Conservation (phyloP, 2,888 invertebrate species). For the Lydus trimaculatus region DNA sequence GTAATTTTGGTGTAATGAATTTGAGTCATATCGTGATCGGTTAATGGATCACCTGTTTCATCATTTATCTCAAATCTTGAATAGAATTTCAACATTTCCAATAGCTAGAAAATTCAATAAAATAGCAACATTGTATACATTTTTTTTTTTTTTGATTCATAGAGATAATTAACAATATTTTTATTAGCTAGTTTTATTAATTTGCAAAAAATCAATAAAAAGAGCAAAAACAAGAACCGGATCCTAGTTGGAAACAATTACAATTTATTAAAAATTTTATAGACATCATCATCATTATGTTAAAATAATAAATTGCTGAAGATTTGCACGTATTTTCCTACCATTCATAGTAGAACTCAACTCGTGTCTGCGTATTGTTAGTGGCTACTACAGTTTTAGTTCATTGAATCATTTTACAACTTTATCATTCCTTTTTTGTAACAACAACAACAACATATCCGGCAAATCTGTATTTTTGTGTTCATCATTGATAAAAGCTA, state of each 20-base stretch:
- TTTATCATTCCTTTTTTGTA: neutral
- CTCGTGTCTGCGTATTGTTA: neutral
- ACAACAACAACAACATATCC: neutral
- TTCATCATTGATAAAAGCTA: neutral
- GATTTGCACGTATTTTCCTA: slow-evolving; percentile 5
- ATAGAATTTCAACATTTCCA: slow-evolving; percentile 96
- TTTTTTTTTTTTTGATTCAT: no score
- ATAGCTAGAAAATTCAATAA: slow-evolving; percentile 68
- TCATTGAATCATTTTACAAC: neutral
- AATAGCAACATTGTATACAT: neutral
- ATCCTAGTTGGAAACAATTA: neutral
- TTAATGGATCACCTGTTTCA: slow-evolving; percentile 91
- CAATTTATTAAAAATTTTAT: neutral
- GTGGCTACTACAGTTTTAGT: neutral
- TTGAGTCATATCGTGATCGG: slow-evolving; percentile 92
- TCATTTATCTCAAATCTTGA: slow-evolving; percentile 98
- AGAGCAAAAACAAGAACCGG: neutral
- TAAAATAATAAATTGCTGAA: neutral
- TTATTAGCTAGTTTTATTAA: no score
- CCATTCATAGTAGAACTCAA: neutral
- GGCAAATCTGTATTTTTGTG: neutral
- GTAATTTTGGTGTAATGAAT: slow-evolving; percentile 93
- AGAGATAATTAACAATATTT: neutral
- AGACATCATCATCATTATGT: neutral
- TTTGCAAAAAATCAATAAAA: no score